Percentiles rank a stretch among this genome's conserved stretches.
Conservation (phyloP, 2,113 vertebrate species). For the Furnarius figulus region DNA sequence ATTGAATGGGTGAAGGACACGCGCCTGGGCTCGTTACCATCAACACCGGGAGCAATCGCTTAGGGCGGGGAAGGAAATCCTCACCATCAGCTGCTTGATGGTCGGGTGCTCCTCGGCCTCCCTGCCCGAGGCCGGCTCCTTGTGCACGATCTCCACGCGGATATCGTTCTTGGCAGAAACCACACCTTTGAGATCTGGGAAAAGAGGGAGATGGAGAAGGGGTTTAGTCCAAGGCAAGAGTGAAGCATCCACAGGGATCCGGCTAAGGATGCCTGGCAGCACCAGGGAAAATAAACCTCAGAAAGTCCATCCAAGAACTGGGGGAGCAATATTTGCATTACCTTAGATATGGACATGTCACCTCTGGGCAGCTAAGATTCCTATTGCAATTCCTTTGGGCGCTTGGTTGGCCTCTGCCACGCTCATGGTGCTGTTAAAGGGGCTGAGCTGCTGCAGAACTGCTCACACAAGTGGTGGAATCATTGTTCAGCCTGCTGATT, state of each 20-base stretch:
- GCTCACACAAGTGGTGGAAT: neutral
- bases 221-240: neutral
- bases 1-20: neutral
- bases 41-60: neutral
- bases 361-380: neutral
- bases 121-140: slow-evolving; percentile 88
- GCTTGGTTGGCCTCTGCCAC: neutral
- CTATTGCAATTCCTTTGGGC: neutral
- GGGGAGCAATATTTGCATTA: neutral
- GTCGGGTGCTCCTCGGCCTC: slow-evolving; percentile 90
- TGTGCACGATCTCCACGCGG: slow-evolving; percentile 97
- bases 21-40: neutral
- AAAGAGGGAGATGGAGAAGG: neutral
- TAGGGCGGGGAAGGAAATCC: slow-evolving; percentile 23
- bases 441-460: neutral
- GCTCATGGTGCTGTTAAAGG: rapidly evolving
- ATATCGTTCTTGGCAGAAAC: slow-evolving; percentile 99
- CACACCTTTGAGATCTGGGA: slow-evolving; percentile 93
- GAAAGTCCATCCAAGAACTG: rapidly evolving
- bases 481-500: neutral
- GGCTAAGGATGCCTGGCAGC: too few species aligned
- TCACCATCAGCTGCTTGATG: slow-evolving; percentile 99
- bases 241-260: neutral
- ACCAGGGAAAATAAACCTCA: neutral
- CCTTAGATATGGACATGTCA: rapidly evolving